Evolutionary conservation across 2,797 vertebrate species (phyloP).

Genomic region (Brotula barbata): DNA sequence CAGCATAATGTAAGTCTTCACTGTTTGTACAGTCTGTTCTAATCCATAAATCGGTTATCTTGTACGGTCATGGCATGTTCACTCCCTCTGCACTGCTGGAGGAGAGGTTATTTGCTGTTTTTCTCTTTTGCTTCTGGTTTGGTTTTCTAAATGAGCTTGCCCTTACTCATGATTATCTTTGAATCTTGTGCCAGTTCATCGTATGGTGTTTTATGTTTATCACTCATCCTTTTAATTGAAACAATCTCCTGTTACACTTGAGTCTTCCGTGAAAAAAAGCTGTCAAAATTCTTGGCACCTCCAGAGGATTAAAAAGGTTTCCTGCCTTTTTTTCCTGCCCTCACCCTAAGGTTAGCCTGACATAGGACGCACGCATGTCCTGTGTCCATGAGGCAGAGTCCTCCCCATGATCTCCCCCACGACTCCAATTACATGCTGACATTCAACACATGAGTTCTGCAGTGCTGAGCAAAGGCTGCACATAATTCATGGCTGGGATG

Average conservation of each 20-base stretch:
- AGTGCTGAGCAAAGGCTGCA: conserved; percentile 14
- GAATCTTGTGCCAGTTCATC: not conserved
- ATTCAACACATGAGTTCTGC: conserved; percentile 60
- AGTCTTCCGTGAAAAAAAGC: not conserved
- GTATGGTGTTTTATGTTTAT: conserved; percentile 1
- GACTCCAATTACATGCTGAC: conserved; percentile 60
- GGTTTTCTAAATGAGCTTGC: conserved; percentile 27
- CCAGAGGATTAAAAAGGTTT: conserved; percentile 2
- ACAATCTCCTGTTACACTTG: not conserved
- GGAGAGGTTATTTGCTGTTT: conserved; percentile 18
- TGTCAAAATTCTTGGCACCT: not conserved
- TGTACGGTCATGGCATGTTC: conserved; percentile 24
- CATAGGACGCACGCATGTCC: conserved; percentile 26
- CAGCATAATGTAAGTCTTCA: conserved; percentile 11
- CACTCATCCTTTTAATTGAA: not conserved
- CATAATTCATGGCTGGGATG: conserved; percentile 51
- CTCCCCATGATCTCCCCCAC: conserved; percentile 19
- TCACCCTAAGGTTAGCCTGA: conserved; percentile 25
- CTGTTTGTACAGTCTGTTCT: conserved; percentile 26
- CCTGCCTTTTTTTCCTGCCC: not conserved
- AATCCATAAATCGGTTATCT: conserved; percentile 59
- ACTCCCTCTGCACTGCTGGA: conserved; percentile 28
- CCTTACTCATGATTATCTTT: not conserved
- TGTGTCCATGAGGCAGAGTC: conserved; percentile 31
- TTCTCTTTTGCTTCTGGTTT: conserved; percentile 4